Conservation (phyloP, 1,140 invertebrate species). For the Aphaenogaster rudis region DNA sequence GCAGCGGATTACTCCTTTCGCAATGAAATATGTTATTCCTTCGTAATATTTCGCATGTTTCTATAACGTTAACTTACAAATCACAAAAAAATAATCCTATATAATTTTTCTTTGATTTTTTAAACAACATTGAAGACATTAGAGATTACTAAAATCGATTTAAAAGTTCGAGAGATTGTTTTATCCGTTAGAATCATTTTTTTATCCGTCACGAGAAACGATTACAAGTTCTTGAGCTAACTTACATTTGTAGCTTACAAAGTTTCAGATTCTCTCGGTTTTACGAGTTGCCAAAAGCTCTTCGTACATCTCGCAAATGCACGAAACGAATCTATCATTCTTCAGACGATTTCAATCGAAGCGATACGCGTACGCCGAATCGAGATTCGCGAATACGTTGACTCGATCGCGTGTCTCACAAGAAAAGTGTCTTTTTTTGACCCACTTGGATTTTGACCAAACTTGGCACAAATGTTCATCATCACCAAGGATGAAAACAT, state of each 20-base stretch:
- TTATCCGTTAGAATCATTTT: not conserved
- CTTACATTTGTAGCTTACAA: not conserved
- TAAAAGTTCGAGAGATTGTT: not conserved
- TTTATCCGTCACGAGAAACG: not conserved
- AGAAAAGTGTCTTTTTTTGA: too few relatives aligned
- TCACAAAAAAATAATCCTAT: not conserved
- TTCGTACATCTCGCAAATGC: not conserved
- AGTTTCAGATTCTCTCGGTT: slow-evolving; percentile 18
- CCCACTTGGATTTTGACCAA: too few relatives aligned
- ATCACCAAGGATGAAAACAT: too few relatives aligned
- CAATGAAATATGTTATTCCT: not conserved
- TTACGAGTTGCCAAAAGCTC: slow-evolving; percentile 3
- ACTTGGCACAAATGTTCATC: too few relatives aligned
- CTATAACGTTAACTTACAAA: not conserved
- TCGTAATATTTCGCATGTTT: not conserved
- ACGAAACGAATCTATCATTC: not conserved
- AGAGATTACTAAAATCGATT: not conserved
- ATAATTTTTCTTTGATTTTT: not conserved
- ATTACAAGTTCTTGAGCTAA: not conserved
- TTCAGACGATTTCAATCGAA: not conserved
- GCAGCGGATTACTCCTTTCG: not conserved
- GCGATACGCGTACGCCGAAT: not conserved
- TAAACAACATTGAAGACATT: not conserved
- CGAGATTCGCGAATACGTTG: not conserved
- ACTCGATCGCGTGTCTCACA: not conserved